phyloP scores from a whole-genome alignment of 2,113 vertebrate genomes.

The Beaufortia kweichowensis region DNA sequence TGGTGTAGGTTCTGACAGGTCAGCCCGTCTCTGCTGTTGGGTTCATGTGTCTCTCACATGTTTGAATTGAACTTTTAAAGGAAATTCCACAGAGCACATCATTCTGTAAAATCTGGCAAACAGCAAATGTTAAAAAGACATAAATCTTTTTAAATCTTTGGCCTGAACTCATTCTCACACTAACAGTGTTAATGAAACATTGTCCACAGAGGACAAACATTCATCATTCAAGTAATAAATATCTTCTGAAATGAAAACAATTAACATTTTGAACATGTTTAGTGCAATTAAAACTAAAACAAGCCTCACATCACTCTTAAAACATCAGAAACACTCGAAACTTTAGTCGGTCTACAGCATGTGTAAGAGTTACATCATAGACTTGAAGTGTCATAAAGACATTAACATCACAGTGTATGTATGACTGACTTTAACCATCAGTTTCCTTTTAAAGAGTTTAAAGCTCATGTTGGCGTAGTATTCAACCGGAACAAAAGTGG shows the following conservation, averaged over 20 bases:
- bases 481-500: neutral
- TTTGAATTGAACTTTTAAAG: constrained; percentile 54
- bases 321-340: too few species aligned
- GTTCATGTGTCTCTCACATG: constrained; percentile 58
- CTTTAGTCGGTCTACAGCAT: too few species aligned
- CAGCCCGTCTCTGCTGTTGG: neutral
- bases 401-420: neutral
- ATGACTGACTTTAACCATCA: too few species aligned
- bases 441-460: too few species aligned
- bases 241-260: too few species aligned
- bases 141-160: constrained; percentile 6
- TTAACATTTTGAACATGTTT: too few species aligned
- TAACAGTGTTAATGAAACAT: too few species aligned
- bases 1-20: constrained; percentile 18
- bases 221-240: too few species aligned
- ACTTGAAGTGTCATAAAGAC: neutral
- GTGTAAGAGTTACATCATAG: neutral
- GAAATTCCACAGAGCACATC: constrained; percentile 59
- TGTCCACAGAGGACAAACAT: too few species aligned
- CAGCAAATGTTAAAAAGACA: constrained; percentile 44
- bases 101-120: constrained; percentile 51
- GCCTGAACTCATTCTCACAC: neutral
- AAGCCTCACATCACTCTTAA: too few species aligned
- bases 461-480: too few species aligned
- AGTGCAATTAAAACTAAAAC: too few species aligned